Evolutionary conservation across 2,113 vertebrate species (phyloP).

Genomic region (Gnathonemus echidnorhynchus): DNA sequence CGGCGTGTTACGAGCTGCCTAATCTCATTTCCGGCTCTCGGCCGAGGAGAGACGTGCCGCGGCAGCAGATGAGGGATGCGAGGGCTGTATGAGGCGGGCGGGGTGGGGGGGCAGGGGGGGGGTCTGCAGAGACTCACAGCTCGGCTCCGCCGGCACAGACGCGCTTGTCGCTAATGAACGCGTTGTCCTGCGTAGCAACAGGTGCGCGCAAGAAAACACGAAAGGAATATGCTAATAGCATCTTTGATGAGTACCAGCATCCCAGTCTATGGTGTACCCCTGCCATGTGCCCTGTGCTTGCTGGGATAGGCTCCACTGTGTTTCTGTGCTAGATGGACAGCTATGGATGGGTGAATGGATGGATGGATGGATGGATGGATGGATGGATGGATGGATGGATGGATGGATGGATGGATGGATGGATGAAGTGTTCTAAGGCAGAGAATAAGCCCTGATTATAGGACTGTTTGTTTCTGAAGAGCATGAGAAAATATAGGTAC

Average conservation of each 20-base stretch:
- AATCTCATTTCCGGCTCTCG: constrained; percentile 39
- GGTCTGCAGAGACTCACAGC: neutral
- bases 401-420: neutral
- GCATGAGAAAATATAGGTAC: neutral
- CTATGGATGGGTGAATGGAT: neutral
- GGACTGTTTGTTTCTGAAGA: neutral
- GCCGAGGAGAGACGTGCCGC: constrained; percentile 23
- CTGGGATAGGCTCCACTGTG: neutral
- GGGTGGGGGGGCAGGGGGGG: neutral
- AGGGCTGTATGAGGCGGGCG: neutral
- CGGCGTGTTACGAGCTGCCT: constrained; percentile 33
- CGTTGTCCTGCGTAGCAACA: neutral
- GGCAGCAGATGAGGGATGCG: neutral
- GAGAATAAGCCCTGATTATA: neutral
- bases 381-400: too few species aligned
- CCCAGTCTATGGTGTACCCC: neutral
- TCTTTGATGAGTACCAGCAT: neutral
- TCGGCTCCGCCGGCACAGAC: neutral
- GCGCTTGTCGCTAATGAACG: neutral
- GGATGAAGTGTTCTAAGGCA: neutral
- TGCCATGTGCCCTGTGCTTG: neutral
- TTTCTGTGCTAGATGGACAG: neutral
- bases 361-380: neutral
- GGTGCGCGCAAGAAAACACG: neutral
- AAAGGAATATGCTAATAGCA: neutral